Evolutionary conservation across 1,140 invertebrate genomes (phyloP).

Genomic region (Drosophila bipectinata): DNA sequence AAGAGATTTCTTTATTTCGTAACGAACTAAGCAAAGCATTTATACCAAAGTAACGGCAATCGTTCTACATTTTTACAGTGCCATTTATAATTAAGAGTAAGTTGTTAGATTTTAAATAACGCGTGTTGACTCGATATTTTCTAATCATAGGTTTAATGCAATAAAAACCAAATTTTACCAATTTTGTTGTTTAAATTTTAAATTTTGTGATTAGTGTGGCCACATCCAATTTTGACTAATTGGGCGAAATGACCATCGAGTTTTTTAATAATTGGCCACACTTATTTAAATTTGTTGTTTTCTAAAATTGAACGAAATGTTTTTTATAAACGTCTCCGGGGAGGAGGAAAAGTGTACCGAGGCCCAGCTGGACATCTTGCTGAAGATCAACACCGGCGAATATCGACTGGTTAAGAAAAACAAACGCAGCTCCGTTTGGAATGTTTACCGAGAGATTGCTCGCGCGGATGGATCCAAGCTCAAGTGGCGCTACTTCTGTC

Average conservation of each 20-base stretch:
- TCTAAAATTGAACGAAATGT: conserved; percentile 23
- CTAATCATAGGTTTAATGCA: too few species aligned
- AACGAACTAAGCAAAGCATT: neutral
- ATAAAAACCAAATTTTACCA: too few species aligned
- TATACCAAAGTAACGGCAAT: neutral
- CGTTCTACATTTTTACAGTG: neutral
- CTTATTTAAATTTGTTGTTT: too few species aligned
- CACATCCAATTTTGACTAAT: too few species aligned
- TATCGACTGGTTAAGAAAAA: conserved; percentile 66
- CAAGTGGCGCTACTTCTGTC: conserved; percentile 63
- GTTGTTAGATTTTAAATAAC: neutral
- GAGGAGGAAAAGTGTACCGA: conserved; percentile 63
- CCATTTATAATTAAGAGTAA: neutral
- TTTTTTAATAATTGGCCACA: too few species aligned
- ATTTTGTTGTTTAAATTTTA: too few species aligned
- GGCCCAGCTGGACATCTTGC: conserved; percentile 62
- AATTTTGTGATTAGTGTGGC: too few species aligned
- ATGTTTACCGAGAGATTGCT: conserved; percentile 63
- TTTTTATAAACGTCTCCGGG: conserved; percentile 39
- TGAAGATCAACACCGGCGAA: conserved; percentile 65
- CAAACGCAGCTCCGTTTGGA: conserved; percentile 66
- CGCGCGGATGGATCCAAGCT: conserved; percentile 57
- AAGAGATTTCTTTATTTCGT: neutral
- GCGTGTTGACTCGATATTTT: neutral
- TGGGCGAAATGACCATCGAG: too few species aligned